These are phyloP conservation scores for Thysanoteuthis rhombus DNA, from an alignment of 2,888 invertebrate genomes.

Conservation along the genomic window DNA sequence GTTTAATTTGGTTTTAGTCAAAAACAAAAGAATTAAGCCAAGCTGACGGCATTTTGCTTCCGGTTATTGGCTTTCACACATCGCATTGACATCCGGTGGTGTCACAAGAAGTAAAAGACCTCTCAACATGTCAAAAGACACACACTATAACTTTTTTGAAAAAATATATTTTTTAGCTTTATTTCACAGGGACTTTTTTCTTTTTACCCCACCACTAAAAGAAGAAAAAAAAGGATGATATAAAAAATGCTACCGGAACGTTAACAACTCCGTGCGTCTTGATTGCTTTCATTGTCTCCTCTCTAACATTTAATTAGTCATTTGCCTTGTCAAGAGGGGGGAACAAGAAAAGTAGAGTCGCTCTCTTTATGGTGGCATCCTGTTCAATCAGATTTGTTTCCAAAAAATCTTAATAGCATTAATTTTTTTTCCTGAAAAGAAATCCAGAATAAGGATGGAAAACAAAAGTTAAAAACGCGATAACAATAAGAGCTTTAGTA, in stretches of 20 bases:
- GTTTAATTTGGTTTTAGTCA: not conserved
- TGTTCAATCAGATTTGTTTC: not conserved
- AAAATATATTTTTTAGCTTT: not conserved
- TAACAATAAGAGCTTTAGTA: not conserved
- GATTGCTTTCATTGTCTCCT: not conserved
- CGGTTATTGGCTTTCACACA: slow-evolving; percentile 12
- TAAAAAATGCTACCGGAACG: not conserved
- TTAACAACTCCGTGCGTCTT: not conserved
- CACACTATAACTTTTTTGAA: not conserved
- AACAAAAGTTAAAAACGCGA: not conserved
- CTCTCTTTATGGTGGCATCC: not conserved
- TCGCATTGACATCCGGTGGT: not conserved
- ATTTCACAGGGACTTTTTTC: not conserved
- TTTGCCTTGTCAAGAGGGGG: not conserved
- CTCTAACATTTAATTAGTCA: not conserved
- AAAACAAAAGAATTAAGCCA: not conserved
- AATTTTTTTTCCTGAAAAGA: not conserved
- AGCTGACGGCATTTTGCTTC: not conserved
- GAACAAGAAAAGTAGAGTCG: not conserved
- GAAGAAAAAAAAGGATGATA: not conserved
- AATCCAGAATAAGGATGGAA: not conserved
- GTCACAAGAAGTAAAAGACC: not conserved
- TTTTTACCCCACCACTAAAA: not conserved
- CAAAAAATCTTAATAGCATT: not conserved
- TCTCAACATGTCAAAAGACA: not conserved